Evolutionary conservation across 2,113 vertebrate genomes (phyloP).

Genomic region (Heterotilapia buettikoferi): DNA sequence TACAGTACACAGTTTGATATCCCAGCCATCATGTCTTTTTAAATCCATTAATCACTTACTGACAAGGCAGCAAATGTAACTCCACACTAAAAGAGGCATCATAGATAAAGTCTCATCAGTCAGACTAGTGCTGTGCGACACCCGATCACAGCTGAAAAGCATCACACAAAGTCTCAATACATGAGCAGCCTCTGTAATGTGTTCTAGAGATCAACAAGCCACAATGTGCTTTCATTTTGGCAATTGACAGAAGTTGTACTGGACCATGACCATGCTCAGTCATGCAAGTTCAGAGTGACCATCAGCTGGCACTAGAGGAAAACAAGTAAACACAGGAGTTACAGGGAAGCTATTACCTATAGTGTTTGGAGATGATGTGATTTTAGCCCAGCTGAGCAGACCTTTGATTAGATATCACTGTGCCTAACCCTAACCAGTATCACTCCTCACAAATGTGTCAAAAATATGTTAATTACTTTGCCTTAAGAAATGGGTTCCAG

Average conservation of each 20-base stretch:
- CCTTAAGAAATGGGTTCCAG: not conserved
- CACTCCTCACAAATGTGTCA: not conserved
- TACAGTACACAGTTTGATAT: conserved; percentile 59
- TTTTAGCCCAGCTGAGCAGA: not conserved
- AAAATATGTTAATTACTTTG: not conserved
- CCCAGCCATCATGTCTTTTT: conserved; percentile 56
- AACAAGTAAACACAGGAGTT: not conserved
- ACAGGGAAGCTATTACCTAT: not conserved
- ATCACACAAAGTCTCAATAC: conserved; percentile 33
- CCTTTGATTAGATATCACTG: not conserved
- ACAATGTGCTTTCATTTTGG: conserved; percentile 7
- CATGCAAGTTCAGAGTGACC: not conserved
- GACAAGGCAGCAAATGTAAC: conserved; percentile 46
- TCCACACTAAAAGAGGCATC: conserved; percentile 29
- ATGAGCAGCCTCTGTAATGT: conserved; percentile 19
- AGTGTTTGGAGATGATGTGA: not conserved
- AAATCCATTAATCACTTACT: conserved; percentile 65
- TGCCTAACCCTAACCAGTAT: not conserved
- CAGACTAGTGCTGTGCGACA: conserved; percentile 35
- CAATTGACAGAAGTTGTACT: not conserved
- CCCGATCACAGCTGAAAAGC: conserved; percentile 43
- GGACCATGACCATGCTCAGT: not conserved
- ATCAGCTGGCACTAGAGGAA: not conserved
- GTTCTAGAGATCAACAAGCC: not conserved
- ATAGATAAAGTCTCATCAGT: conserved; percentile 58